Conservation (phyloP, 2,797 vertebrate species). For the Botia kubotai region DNA sequence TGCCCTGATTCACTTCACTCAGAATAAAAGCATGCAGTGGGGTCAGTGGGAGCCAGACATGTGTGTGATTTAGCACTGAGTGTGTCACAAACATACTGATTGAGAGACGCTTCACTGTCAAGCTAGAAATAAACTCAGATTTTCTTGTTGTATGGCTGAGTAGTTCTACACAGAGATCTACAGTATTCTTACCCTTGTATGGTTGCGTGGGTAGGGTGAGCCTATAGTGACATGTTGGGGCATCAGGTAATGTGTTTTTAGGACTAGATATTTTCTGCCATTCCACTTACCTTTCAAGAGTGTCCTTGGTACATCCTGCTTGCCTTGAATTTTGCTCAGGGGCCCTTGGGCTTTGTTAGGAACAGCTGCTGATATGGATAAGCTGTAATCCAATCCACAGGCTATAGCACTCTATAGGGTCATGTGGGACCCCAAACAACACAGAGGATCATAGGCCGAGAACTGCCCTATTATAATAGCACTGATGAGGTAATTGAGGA, state of each 20-base stretch:
- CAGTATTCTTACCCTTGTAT: slow-evolving; percentile 10
- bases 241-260: slow-evolving; percentile 24
- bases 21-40: slow-evolving; percentile 8
- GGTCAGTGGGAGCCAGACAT: background rate
- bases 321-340: slow-evolving; percentile 49
- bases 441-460: slow-evolving; percentile 14
- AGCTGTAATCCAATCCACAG: slow-evolving; percentile 56
- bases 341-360: slow-evolving; percentile 47
- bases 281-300: slow-evolving; percentile 45
- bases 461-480: slow-evolving; percentile 26
- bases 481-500: slow-evolving; percentile 22
- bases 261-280: slow-evolving; percentile 22
- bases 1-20: slow-evolving; percentile 1
- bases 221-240: slow-evolving; percentile 30
- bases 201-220: slow-evolving; percentile 4
- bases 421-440: slow-evolving; percentile 48
- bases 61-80: slow-evolving; percentile 23
- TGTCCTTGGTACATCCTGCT: slow-evolving; percentile 34
- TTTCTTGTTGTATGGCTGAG: slow-evolving; percentile 17
- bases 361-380: slow-evolving; percentile 58
- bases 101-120: slow-evolving; percentile 9
- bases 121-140: slow-evolving; percentile 25
- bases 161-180: background rate
- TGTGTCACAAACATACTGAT: slow-evolving; percentile 35
- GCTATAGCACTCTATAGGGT: slow-evolving; percentile 42